phyloP scores from a whole-genome alignment of 2,797 vertebrate genomes.

The Dromococcyx pavoninus region DNA sequence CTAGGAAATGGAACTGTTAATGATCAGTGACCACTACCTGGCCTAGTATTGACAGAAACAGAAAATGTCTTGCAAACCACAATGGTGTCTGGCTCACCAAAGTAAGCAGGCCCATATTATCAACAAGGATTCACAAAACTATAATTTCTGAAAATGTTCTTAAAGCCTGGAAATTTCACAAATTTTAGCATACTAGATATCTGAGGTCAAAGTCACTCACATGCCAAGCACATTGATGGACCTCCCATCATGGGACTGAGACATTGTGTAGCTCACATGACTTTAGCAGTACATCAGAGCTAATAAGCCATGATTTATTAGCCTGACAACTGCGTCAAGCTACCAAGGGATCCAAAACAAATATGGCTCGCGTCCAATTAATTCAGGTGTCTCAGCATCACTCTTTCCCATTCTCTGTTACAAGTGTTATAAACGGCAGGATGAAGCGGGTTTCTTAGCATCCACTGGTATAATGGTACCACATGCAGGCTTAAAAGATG shows the following conservation, averaged over 20 bases:
- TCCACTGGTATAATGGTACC: background rate
- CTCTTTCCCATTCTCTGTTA: background rate
- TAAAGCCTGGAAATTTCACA: background rate
- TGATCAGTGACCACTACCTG: background rate
- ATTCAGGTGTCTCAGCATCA: background rate
- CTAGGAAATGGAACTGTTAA: background rate
- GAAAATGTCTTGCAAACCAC: background rate
- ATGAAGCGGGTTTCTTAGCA: background rate
- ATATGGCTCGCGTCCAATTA: background rate
- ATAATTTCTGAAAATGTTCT: background rate
- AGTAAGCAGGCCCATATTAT: background rate
- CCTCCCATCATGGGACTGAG: background rate
- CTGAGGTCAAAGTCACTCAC: background rate
- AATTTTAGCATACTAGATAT: background rate
- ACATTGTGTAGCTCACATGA: background rate
- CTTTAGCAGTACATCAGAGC: background rate
- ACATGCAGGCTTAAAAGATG: background rate
- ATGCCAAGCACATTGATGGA: rapidly evolving
- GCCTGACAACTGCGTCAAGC: background rate
- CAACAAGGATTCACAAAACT: background rate
- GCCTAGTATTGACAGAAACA: background rate
- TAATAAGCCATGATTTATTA: background rate
- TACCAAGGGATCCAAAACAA: background rate
- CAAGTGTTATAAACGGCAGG: background rate
- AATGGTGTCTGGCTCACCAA: background rate